Evolutionary conservation across 2,113 vertebrate species (phyloP).

Genomic region (Anolis sagrei): DNA sequence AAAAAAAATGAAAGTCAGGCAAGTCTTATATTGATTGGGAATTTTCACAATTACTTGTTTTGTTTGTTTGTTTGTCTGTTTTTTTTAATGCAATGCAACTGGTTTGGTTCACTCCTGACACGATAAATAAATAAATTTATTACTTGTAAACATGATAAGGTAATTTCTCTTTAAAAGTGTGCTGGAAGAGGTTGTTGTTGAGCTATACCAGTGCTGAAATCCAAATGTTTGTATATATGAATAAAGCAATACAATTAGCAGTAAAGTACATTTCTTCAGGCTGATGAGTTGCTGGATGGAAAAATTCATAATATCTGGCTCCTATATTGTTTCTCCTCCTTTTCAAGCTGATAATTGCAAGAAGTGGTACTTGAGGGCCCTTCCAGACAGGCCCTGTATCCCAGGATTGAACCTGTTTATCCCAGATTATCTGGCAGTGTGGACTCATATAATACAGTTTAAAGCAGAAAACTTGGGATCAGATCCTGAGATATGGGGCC

Average conservation of each 20-base stretch:
- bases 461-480: too few relatives aligned
- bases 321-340: neutral
- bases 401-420: too few relatives aligned
- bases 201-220: neutral
- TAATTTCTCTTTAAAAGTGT: neutral
- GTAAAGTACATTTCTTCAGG: neutral
- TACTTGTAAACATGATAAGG: neutral
- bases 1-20: neutral
- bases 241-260: neutral
- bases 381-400: too few relatives aligned
- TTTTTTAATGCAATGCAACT: too few relatives aligned
- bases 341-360: neutral
- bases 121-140: too few relatives aligned
- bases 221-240: conserved; percentile 4
- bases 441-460: too few relatives aligned
- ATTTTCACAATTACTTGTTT: neutral
- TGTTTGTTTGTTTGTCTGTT: too few relatives aligned
- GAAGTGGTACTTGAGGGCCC: neutral
- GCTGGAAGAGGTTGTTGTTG: too few relatives aligned
- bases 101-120: too few relatives aligned
- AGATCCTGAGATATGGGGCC: too few relatives aligned
- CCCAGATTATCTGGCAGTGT: too few relatives aligned
- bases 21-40: neutral
- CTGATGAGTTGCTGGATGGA: neutral
- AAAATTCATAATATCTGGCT: neutral